phyloP scores from a whole-genome alignment of 2,113 vertebrate species.

The Menura novaehollandiae region DNA sequence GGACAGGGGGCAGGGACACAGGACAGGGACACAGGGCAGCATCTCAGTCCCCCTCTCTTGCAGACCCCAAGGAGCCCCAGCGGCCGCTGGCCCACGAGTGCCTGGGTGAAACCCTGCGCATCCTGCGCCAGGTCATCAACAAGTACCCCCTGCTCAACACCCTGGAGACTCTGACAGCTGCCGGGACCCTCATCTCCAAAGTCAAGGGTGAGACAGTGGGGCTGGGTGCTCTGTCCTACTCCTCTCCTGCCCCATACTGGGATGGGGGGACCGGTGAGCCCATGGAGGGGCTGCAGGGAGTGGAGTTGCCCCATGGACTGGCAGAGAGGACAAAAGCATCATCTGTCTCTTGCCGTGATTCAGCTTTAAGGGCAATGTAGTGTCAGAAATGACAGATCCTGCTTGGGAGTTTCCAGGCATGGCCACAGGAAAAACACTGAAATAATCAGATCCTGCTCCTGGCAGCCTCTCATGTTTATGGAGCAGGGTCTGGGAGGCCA shows the following conservation, averaged over 20 bases:
- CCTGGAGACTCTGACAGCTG: constrained; percentile 90
- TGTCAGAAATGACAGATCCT: background rate
- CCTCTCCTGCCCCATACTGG: accelerated
- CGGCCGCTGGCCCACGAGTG: constrained; percentile 87
- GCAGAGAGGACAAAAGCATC: accelerated
- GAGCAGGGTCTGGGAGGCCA: background rate
- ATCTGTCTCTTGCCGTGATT: background rate
- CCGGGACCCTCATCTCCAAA: constrained; percentile 92
- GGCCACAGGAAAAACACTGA: background rate
- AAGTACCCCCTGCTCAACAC: constrained; percentile 94
- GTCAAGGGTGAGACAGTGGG: constrained; percentile 82
- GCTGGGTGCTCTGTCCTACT: background rate
- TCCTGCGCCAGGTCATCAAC: constrained; percentile 88
- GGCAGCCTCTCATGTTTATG: background rate
- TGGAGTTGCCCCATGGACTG: accelerated
- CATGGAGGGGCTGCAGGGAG: accelerated
- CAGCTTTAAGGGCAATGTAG: background rate
- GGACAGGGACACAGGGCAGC: background rate
- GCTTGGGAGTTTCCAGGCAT: background rate
- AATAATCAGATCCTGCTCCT: background rate
- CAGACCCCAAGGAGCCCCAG: constrained; percentile 83
- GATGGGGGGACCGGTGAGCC: accelerated
- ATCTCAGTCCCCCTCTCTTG: background rate
- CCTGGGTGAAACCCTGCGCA: constrained; percentile 86
- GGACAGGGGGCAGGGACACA: background rate